Base-by-base conservation (phyloP, 2,113 vertebrate genomes). In the Alectura lathami region DNA sequence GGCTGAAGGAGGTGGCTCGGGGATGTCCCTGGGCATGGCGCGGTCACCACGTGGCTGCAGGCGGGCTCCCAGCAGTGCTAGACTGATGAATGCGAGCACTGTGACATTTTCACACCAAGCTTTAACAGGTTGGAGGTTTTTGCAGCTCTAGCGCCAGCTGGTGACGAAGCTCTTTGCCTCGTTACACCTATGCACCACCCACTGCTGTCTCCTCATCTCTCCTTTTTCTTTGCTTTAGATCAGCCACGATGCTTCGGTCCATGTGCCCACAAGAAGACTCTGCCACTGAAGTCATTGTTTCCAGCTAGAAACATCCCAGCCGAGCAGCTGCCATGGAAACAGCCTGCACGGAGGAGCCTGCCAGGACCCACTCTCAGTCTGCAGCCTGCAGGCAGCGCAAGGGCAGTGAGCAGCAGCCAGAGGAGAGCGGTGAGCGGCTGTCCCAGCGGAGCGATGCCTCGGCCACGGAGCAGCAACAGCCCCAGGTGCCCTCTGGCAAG, bases 281-380 rank as follows among this genome's bases (percentile, higher is more conserved):
- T 3, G 45, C 94, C 78, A 11, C 72, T 67, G 2, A 6, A 51
- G 75, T 51, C 40, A 14, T 23, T 3, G 22, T 84, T 90, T 92
- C 73, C 93, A 86, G 59, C 82, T 96, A 95, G 96, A 85, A 36
- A 66, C 66, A 40, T 83, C 83, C 20, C 5, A 78, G 59, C 88
- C 13, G 54, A 15, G 36, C 68, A 9, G 91, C 91, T 69, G 94
- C 96, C 88, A 99, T 99, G 98, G 99, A 99, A 84, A 97, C 96
- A 85, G 84, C 89, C 79, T 91, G 96, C 69, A 78, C 95, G 5
- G 97, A 98, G 91, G 97, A 97, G 50, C 89, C 96, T 7, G 74
- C 90, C 88, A 95, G 97, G 36, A 32, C 80, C 83, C 97, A 96
- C 81, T 66, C 97, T 32, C 93, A 62, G 6, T 89, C 91, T 20